Evolutionary conservation across 2,113 vertebrate genomes (phyloP).

Genomic region (Semicossyphus pulcher): DNA sequence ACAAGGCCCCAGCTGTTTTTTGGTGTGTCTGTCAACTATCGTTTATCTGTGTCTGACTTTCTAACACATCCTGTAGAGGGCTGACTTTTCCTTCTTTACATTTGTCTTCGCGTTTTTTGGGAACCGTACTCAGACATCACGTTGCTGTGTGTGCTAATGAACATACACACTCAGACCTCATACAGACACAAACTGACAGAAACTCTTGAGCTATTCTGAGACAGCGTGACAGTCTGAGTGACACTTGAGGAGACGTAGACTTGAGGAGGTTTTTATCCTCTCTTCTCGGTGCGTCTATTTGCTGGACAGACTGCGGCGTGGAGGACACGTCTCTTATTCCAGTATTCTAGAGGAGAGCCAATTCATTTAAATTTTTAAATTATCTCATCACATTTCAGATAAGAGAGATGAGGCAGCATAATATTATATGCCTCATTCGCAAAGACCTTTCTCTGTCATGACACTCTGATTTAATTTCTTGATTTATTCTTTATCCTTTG

Average conservation of each 20-base stretch:
- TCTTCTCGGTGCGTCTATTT: conserved; percentile 4
- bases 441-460: conserved; percentile 35
- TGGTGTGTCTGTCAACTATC: neutral
- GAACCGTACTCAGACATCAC: neutral
- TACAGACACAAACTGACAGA: conserved; percentile 16
- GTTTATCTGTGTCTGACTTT: neutral
- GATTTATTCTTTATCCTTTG: conserved; percentile 28
- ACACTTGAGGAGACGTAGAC: conserved; percentile 32
- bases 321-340: neutral
- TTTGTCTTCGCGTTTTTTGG: neutral
- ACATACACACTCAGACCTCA: too few species aligned
- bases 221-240: conserved; percentile 26
- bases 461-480: conserved; percentile 7
- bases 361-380: conserved; percentile 1
- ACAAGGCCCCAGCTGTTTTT: neutral
- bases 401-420: conserved; percentile 26
- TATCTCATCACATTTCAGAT: neutral
- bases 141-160: neutral
- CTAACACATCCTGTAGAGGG: neutral
- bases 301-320: conserved; percentile 9
- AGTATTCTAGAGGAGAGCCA: conserved; percentile 5
- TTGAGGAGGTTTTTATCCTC: conserved; percentile 31
- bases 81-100: neutral
- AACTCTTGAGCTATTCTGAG: conserved; percentile 40
- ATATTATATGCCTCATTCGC: conserved; percentile 26